These are phyloP conservation scores for Synanthedon formicaeformis DNA, from an alignment of 2,888 invertebrate genomes.

Conservation along the genomic window DNA sequence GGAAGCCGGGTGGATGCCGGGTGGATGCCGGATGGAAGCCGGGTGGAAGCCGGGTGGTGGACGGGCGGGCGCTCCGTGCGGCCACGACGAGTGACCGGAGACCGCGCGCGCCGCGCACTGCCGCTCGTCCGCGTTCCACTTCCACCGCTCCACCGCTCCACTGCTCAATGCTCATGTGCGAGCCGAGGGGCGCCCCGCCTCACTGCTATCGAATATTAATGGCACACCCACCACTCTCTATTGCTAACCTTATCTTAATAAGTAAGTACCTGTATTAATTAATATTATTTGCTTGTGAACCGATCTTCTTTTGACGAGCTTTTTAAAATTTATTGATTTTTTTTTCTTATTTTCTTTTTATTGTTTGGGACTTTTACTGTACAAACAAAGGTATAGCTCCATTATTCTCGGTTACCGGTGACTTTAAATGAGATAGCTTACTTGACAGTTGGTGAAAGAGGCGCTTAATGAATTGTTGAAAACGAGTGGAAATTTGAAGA, in stretches of 20 bases:
- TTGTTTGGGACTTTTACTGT: too few species aligned
- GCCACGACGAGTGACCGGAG: slow-evolving; percentile 27
- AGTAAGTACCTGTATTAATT: too few species aligned
- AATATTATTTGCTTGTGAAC: too few species aligned
- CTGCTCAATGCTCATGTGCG: slow-evolving; percentile 3
- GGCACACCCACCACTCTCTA: slow-evolving; percentile 5
- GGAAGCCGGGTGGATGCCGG: slow-evolving; percentile 11
- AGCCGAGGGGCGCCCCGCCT: slow-evolving; percentile 1
- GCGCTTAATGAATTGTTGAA: too few species aligned
- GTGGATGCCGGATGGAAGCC: slow-evolving; percentile 12
- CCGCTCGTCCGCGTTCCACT: slow-evolving; percentile 9
- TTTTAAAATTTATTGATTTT: too few species aligned
- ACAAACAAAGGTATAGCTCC: too few species aligned
- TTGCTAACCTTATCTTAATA: slow-evolving; percentile 4
- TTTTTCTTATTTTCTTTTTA: too few species aligned
- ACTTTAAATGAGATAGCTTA: too few species aligned
- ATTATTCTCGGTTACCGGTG: too few species aligned
- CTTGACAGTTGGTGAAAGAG: too few species aligned
- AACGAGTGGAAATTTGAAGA: too few species aligned
- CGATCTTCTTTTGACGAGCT: too few species aligned
- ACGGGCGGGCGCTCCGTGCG: slow-evolving; percentile 10
- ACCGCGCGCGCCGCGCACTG: slow-evolving; percentile 60
- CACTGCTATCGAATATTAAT: slow-evolving; percentile 4
- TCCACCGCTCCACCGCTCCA: slow-evolving; percentile 7
- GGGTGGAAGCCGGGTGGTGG: slow-evolving; percentile 14